Evolutionary conservation across 1,140 invertebrate species (phyloP).

Genomic region (Drosophila busckii): DNA sequence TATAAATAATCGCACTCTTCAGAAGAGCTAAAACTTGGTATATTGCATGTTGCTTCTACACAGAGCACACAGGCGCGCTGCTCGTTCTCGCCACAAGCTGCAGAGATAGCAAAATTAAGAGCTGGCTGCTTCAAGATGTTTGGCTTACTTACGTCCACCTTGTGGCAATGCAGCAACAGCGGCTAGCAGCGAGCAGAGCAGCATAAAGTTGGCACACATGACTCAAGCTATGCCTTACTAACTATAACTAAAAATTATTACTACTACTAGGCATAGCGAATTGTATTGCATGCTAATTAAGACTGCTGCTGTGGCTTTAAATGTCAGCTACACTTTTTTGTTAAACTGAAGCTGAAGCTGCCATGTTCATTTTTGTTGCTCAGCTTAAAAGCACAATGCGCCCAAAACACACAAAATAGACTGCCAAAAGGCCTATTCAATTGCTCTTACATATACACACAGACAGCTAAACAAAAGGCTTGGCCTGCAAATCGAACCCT

Average conservation of each 20-base stretch:
- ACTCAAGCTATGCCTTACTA: no score
- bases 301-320: background rate
- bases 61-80: slow-evolving; percentile 31
- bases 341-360: slow-evolving; percentile 22
- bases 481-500: slow-evolving; percentile 5
- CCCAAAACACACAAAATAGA: slow-evolving; percentile 24
- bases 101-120: background rate
- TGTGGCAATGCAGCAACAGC: background rate
- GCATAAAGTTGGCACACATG: slow-evolving; percentile 4
- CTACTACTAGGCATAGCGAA: no score
- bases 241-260: no score
- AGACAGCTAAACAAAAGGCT: slow-evolving; percentile 30
- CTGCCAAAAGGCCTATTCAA: slow-evolving; percentile 14
- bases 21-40: background rate
- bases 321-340: no score
- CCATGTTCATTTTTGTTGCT: slow-evolving; percentile 19
- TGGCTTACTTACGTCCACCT: slow-evolving; percentile 27
- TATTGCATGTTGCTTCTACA: slow-evolving; percentile 22
- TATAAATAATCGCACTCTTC: background rate
- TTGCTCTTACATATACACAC: background rate
- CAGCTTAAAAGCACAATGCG: slow-evolving; percentile 27
- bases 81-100: slow-evolving; percentile 49
- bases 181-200: slow-evolving; percentile 2
- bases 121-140: background rate
- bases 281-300: background rate